These are phyloP conservation scores for Xestoiulus laeticollis DNA, from an alignment of 2,888 invertebrate species.

Conservation along the genomic window DNA sequence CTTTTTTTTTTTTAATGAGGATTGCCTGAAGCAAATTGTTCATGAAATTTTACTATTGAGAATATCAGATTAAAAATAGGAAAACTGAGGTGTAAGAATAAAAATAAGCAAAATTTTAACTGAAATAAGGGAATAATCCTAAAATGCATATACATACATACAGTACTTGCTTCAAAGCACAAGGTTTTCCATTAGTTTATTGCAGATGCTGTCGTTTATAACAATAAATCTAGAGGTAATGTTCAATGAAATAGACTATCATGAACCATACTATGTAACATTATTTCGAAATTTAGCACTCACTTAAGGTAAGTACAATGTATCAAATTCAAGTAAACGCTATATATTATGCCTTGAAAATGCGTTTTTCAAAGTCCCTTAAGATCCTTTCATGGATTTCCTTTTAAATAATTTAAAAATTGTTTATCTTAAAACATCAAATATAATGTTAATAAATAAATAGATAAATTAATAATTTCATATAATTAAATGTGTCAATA, in stretches of 20 bases:
- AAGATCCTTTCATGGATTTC: too few relatives aligned
- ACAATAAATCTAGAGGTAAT: background rate
- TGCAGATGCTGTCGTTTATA: background rate
- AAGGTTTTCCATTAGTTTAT: background rate
- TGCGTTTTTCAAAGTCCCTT: too few relatives aligned
- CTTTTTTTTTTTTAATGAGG: too few relatives aligned
- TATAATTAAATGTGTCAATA: too few relatives aligned
- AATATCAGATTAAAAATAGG: background rate
- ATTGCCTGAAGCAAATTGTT: background rate
- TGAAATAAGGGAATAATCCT: background rate
- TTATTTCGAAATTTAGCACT: too few relatives aligned
- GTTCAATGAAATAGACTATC: background rate
- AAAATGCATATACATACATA: background rate
- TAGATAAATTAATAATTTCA: too few relatives aligned
- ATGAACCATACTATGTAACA: background rate
- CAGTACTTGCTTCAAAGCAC: background rate
- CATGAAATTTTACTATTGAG: background rate
- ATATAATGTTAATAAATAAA: too few relatives aligned
- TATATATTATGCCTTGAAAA: too few relatives aligned
- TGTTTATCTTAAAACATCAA: too few relatives aligned
- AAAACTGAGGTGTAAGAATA: background rate
- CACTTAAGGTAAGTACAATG: too few relatives aligned
- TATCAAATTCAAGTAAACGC: too few relatives aligned
- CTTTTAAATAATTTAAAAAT: too few relatives aligned
- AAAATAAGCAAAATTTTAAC: background rate